Conservation (phyloP, 2,113 vertebrate species). For the Leptosomus discolor region DNA sequence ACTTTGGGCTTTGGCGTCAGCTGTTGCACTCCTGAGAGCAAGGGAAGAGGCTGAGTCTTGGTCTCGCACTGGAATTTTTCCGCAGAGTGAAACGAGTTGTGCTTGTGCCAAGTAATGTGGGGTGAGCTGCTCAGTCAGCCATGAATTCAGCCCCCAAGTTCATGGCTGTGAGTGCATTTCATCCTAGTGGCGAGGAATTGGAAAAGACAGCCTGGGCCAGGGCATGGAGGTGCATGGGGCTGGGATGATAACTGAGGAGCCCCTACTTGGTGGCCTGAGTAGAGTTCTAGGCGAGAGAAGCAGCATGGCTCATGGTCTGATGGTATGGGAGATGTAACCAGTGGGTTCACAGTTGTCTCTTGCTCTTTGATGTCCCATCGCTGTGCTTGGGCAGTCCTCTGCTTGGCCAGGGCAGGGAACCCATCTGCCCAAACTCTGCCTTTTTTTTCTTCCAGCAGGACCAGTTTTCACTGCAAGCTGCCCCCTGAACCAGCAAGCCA, state of each 20-base stretch:
- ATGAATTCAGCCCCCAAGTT: neutral
- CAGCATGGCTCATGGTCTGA: neutral
- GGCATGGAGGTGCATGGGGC: neutral
- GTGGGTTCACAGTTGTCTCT: neutral
- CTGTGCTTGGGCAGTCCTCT: neutral
- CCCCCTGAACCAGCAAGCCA: neutral
- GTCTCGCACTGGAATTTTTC: neutral
- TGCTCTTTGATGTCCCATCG: neutral
- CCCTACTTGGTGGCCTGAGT: neutral
- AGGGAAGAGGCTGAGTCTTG: neutral
- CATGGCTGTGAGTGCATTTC: neutral
- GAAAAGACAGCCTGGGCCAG: neutral
- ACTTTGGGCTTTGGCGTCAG: neutral
- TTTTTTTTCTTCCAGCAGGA: no score
- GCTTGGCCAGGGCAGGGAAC: no score
- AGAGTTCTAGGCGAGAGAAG: neutral
- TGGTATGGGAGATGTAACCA: neutral
- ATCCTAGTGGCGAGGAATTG: neutral
- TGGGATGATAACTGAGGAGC: neutral
- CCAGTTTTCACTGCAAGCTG: neutral
- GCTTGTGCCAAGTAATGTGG: neutral
- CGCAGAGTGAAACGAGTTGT: neutral
- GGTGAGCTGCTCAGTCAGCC: neutral
- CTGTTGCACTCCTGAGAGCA: neutral
- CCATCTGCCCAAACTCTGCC: neutral